phyloP scores from a whole-genome alignment of 2,797 vertebrate species.

The Rhinella marina region DNA sequence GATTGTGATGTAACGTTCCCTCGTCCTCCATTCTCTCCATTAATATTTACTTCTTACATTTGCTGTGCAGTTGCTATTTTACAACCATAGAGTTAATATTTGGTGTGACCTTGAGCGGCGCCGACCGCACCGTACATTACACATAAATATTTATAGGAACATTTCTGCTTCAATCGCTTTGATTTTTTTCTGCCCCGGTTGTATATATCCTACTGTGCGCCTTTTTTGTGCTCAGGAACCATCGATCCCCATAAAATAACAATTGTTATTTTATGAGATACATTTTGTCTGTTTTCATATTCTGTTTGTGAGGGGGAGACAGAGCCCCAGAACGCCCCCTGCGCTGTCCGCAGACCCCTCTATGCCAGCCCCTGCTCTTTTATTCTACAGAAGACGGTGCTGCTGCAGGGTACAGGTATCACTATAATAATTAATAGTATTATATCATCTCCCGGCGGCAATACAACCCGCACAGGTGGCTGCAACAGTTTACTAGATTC shows the following conservation, averaged over 20 bases:
- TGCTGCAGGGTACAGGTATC: neutral
- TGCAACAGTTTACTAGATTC: neutral
- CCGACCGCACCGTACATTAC: neutral
- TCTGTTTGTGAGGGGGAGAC: neutral
- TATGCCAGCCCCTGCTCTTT: neutral
- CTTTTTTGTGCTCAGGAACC: neutral
- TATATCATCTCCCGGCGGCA: neutral
- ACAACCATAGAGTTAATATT: neutral
- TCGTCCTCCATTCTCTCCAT: neutral
- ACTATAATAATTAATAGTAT: slow-evolving; percentile 4
- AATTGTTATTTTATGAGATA: slow-evolving; percentile 21
- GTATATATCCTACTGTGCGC: neutral
- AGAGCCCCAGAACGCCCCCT: slow-evolving; percentile 11
- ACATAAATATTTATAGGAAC: slow-evolving; percentile 28
- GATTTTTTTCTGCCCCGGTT: neutral
- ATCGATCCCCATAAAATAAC: slow-evolving; percentile 7
- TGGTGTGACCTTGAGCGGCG: neutral
- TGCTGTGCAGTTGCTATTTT: neutral
- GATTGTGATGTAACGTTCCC: neutral
- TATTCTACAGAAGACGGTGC: neutral
- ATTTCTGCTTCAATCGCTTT: neutral
- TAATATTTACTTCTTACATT: neutral
- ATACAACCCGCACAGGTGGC: neutral
- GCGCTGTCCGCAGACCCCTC: neutral
- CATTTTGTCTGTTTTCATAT: slow-evolving; percentile 12